These are phyloP conservation scores for Malurus leucopterus DNA, from an alignment of 2,797 vertebrate genomes.

Conservation along the genomic window DNA sequence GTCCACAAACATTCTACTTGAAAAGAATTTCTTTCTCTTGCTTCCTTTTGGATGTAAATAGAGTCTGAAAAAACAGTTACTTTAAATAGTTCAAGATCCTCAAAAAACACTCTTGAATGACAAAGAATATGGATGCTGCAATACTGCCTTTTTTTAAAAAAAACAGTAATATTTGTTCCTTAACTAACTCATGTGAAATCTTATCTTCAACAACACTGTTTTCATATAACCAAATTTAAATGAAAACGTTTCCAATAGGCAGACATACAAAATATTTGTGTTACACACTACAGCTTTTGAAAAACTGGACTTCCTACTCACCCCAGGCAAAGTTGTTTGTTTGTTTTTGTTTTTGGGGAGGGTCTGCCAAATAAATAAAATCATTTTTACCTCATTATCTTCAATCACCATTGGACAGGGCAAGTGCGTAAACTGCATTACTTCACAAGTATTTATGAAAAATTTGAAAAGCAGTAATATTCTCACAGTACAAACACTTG, in stretches of 20 bases:
- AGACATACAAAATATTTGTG: slow-evolving; percentile 63
- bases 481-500: slow-evolving; percentile 49
- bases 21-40: not conserved
- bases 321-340: slow-evolving; percentile 65
- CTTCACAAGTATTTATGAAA: slow-evolving; percentile 40
- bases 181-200: slow-evolving; percentile 12
- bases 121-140: not conserved
- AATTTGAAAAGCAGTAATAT: slow-evolving; percentile 46
- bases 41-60: not conserved
- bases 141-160: not conserved
- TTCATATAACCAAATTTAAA: slow-evolving; percentile 45
- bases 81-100: not conserved
- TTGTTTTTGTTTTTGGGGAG: slow-evolving; percentile 65
- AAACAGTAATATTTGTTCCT: not conserved
- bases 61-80: not conserved
- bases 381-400: slow-evolving; percentile 67
- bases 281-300: slow-evolving; percentile 62
- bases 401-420: slow-evolving; percentile 61
- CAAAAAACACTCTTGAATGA: not conserved
- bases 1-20: not conserved
- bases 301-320: slow-evolving; percentile 66
- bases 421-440: slow-evolving; percentile 63
- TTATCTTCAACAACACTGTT: slow-evolving; percentile 26
- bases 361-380: slow-evolving; percentile 68
- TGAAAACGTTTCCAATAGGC: slow-evolving; percentile 56